Percentiles rank a stretch among this genome's conserved stretches.
Evolutionary conservation across 2,888 invertebrate genomes (phyloP).

Genomic region (Neoaliturus tenellus): DNA sequence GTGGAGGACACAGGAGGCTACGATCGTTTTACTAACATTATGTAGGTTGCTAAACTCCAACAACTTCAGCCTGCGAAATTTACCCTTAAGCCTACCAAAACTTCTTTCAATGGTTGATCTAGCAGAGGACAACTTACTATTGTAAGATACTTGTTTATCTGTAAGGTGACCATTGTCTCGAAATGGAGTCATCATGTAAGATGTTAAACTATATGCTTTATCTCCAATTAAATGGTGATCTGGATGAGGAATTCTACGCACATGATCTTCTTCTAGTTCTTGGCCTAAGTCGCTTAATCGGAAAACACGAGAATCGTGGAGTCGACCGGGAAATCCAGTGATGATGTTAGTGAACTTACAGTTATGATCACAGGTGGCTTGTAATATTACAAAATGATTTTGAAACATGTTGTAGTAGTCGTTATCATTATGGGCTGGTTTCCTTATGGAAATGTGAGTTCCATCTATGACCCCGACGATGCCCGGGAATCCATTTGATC

Average conservation of each 20-base stretch:
- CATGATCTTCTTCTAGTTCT: neutral
- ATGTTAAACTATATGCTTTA: neutral
- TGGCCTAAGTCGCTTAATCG: neutral
- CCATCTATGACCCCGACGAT: slow-evolving; percentile 39
- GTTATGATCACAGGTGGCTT: slow-evolving; percentile 9
- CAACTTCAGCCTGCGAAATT: slow-evolving; percentile 18
- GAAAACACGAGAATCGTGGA: slow-evolving; percentile 27
- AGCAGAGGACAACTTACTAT: neutral
- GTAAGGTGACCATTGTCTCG: neutral
- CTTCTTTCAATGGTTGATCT: slow-evolving; percentile 1
- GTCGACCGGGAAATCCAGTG: slow-evolving; percentile 21
- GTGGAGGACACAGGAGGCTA: neutral
- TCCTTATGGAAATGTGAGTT: neutral
- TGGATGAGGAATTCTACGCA: too few relatives aligned
- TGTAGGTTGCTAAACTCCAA: neutral
- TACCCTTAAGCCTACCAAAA: slow-evolving; percentile 14
- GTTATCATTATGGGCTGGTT: neutral
- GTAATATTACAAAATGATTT: slow-evolving; percentile 3
- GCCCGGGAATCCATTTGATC: slow-evolving; percentile 6
- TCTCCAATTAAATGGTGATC: slow-evolving; percentile 4
- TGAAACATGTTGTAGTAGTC: neutral
- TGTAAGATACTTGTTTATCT: neutral
- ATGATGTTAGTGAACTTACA: slow-evolving; percentile 2
- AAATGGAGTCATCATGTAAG: slow-evolving; percentile 15
- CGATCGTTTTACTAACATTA: neutral